These are phyloP conservation scores for Dryocosmus kuriphilus DNA, from an alignment of 2,888 invertebrate genomes.

Conservation along the genomic window DNA sequence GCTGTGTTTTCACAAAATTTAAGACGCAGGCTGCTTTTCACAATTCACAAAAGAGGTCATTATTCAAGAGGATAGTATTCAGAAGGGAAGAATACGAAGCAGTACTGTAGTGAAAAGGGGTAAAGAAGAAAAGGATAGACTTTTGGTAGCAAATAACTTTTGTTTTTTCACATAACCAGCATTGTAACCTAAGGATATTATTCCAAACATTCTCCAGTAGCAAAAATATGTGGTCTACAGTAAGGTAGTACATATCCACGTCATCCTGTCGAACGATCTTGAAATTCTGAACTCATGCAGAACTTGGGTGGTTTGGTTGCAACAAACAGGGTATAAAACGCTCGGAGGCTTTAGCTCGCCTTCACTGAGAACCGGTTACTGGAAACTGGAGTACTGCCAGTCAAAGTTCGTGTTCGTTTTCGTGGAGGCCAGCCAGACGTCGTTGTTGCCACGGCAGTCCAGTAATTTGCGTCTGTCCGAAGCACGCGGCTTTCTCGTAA, in stretches of 20 bases:
- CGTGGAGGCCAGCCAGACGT: constrained; percentile 41
- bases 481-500: constrained; percentile 44
- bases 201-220: neutral
- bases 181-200: neutral
- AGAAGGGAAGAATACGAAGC: too few species aligned
- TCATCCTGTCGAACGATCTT: constrained; percentile 23
- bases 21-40: too few species aligned
- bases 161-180: neutral
- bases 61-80: too few species aligned
- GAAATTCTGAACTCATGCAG: constrained; percentile 5
- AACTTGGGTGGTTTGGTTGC: constrained; percentile 18
- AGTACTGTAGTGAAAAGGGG: too few species aligned
- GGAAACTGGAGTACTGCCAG: constrained; percentile 53
- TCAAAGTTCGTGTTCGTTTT: constrained; percentile 50
- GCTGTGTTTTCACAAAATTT: too few species aligned
- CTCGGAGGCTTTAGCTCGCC: neutral
- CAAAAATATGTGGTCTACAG: neutral
- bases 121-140: too few species aligned
- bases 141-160: neutral
- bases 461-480: constrained; percentile 58
- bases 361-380: constrained; percentile 32
- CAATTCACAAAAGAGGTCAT: too few species aligned
- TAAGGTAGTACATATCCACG: neutral
- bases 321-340: constrained; percentile 28
- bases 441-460: constrained; percentile 45